Base-by-base conservation (phyloP, 2,113 vertebrate genomes). In the Daboia siamensis region DNA sequence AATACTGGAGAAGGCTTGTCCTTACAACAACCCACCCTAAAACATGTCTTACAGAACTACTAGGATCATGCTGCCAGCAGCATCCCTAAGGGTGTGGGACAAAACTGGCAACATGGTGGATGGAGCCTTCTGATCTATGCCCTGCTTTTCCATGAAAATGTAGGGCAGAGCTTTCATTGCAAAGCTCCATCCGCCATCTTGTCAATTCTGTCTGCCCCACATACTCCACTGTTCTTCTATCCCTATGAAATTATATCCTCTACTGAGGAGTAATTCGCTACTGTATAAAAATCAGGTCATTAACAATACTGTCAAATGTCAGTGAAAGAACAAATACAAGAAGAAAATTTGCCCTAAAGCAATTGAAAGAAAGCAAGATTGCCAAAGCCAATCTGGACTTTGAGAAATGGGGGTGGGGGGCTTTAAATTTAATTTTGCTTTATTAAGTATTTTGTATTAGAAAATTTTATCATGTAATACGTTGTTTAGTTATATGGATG, bases 201-300 rank as follows among this genome's bases (percentile, higher is more conserved):
- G n/a, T 74, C 69, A 74, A 39, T 74, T 74, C 33, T 80, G 33
- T 39, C 33, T 39, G 69, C 33, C 69, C n/a, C 15, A 74, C n/a
- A 17, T 15, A 33, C 64, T 74, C 13, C 15, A 20, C 69, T 80
- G 69, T 80, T 80, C 33, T 80, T 80, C 96, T 61, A 94, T 92
- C 95, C 94, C 94, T 92, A 96, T 97, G 95, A 97, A 74, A 98
- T 98, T 97, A 97, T 98, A 97, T 97, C 97, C 90, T 74, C 89
- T 93, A 64, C 92, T 89, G 39, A 96, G 96, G 95, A 64, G 91
- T 95, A 94, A 96, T 97, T 91, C 93, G 91, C 97, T 96, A 95
- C 95, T 96, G 94, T 29, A 3, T 96, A 97, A 94, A 95, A 97
- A 98, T 96, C 96, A 97, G 97, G 96, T 95, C 96, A 96, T 89